These are phyloP conservation scores for Achroia grisella DNA, from an alignment of 1,140 invertebrate genomes.

Conservation along the genomic window DNA sequence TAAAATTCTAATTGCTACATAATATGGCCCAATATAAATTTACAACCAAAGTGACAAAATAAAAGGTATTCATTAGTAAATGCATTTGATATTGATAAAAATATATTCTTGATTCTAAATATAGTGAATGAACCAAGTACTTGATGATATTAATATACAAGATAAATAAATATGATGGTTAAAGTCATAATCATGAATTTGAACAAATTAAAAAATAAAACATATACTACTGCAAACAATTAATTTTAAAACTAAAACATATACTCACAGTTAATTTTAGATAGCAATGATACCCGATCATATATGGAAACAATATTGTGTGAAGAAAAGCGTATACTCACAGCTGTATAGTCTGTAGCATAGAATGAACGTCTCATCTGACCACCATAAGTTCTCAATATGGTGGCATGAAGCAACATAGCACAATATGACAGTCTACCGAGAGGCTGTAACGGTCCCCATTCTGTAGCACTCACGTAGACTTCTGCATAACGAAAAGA, in stretches of 20 bases:
- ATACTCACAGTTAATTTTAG: not conserved
- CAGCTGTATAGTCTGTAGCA: conserved; percentile 60
- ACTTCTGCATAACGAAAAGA: conserved; percentile 28
- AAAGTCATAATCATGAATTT: no score
- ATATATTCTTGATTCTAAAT: no score
- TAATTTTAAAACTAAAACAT: not conserved
- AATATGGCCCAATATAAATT: no score
- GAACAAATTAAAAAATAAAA: no score
- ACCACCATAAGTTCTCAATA: conserved; percentile 56
- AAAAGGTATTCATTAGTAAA: no score
- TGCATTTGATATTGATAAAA: no score
- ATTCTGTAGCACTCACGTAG: conserved; percentile 51
- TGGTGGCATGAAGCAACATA: conserved; percentile 57
- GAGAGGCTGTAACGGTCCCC: conserved; percentile 57
- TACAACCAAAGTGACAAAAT: no score
- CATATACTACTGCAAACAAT: no score
- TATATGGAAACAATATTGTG: not conserved
- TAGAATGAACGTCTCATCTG: conserved; percentile 60
- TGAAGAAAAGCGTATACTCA: conserved; percentile 23
- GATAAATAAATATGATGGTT: no score
- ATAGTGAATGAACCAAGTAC: no score
- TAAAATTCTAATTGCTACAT: no score
- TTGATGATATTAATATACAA: no score
- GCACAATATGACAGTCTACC: conserved; percentile 59
- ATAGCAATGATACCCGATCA: not conserved